phyloP scores from a whole-genome alignment of 2,797 vertebrate species.

The Luscinia megarhynchos region DNA sequence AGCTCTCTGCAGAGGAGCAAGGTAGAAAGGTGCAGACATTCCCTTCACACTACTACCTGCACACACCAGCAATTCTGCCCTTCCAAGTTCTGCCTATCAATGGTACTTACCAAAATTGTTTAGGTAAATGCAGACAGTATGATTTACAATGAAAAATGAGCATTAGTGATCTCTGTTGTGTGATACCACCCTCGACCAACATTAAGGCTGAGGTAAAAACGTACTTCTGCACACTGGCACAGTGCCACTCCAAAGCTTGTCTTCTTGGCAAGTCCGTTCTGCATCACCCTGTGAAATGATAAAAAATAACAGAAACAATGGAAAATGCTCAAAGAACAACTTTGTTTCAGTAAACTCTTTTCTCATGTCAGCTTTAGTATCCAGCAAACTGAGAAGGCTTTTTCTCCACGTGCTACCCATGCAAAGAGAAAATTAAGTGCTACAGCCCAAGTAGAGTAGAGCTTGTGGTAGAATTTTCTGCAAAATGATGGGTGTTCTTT shows the following conservation, averaged over 20 bases:
- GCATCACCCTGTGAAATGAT: constrained; percentile 81
- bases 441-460: not conserved
- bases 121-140: not conserved
- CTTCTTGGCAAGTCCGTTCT: constrained; percentile 86
- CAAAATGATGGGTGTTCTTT: not conserved
- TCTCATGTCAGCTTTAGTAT: not conserved
- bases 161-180: not conserved
- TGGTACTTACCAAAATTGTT: not conserved
- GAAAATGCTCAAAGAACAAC: not conserved
- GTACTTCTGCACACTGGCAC: constrained; percentile 87
- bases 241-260: constrained; percentile 87
- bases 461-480: not conserved
- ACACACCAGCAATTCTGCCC: not conserved
- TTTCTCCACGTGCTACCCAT: not conserved
- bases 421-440: not conserved
- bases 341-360: not conserved
- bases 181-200: not conserved
- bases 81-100: not conserved
- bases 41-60: not conserved
- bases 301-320: not conserved
- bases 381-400: not conserved
- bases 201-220: constrained; percentile 42
- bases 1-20: not conserved
- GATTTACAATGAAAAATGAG: not conserved
- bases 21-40: not conserved